Evolutionary conservation across 2,888 invertebrate genomes (phyloP).

Genomic region (Druceiella hillmani): DNA sequence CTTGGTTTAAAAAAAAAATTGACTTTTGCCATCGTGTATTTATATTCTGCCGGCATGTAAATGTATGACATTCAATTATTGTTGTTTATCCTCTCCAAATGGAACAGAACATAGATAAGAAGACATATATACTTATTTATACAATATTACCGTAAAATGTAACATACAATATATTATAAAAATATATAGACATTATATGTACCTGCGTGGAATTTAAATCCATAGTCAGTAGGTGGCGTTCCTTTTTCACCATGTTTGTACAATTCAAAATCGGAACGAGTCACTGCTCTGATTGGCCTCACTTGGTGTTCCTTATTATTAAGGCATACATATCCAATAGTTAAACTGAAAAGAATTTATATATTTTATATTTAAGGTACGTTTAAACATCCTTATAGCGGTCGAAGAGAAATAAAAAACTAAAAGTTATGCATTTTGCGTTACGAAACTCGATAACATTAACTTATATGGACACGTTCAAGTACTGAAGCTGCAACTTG

Average conservation of each 20-base stretch:
- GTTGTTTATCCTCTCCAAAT: background rate
- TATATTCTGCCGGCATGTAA: too few species aligned
- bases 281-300: slow-evolving; percentile 30
- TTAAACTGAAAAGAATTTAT: slow-evolving; percentile 41
- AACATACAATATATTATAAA: slow-evolving; percentile 5
- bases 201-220: slow-evolving; percentile 56
- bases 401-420: too few species aligned
- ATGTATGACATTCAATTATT: too few species aligned
- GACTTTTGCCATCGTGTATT: too few species aligned
- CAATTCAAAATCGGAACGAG: slow-evolving; percentile 49
- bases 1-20: too few species aligned
- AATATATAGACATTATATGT: slow-evolving; percentile 20
- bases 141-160: background rate
- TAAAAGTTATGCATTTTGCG: too few species aligned
- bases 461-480: too few species aligned
- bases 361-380: slow-evolving; percentile 4
- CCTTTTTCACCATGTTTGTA: slow-evolving; percentile 59
- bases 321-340: slow-evolving; percentile 57
- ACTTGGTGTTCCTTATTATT: slow-evolving; percentile 35
- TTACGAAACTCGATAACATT: too few species aligned
- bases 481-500: too few species aligned
- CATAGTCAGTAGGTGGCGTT: slow-evolving; percentile 54
- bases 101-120: background rate
- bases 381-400: too few species aligned
- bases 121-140: background rate